Base-by-base conservation (phyloP, 2,888 invertebrate species). In the Seira ritae region DNA sequence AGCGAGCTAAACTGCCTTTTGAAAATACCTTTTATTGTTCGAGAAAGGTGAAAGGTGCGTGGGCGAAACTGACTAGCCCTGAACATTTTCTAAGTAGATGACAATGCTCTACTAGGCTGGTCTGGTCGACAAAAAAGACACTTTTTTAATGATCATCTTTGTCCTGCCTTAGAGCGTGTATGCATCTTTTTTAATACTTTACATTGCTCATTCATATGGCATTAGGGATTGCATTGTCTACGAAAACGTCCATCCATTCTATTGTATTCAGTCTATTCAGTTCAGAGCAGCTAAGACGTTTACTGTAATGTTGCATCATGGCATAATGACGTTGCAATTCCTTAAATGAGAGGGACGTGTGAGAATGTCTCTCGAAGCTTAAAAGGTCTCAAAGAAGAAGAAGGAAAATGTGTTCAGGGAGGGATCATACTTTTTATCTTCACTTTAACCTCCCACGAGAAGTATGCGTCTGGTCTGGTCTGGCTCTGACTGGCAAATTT, bases 271-370 rank as follows among this genome's bases (percentile, higher is more conserved):
- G 2, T 31, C 8, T 31, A 2, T 31, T 31, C 8, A 8, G 31
- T 8, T 8, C 31, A 31, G 31, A 31, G 3, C 31, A 31, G n/a
- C n/a, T n/a, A n/a, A n/a, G 31, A 31, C 31, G 31, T 66, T 23
- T 55, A 42, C 22, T 69, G 50, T 50, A 42, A 46, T 69, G 50
- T 50, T 55, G 55, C 68, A 31, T 68, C 31, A 8, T 68, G 24
- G n/a, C 17, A 37, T 68, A 60, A 76, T 76, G 76, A 76, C 76
- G 19, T 55, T 69, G 76, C 76, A 67, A 76, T 68, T 76, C 76
- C 69, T 76, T 69, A 76, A 76, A 76, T 76, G 76, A 68, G 50
- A 66, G 67, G 67, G 69, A 69, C 76, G 17, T 67, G 75, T 75
- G 66, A 67, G 72, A 72, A 72, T 19, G 22, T 4, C 60, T 37